A percentile compares a stretch with the other conserved stretches of the same genome.
Conservation (phyloP, 2,888 invertebrate species). For the Eugnorisma glareosa region DNA sequence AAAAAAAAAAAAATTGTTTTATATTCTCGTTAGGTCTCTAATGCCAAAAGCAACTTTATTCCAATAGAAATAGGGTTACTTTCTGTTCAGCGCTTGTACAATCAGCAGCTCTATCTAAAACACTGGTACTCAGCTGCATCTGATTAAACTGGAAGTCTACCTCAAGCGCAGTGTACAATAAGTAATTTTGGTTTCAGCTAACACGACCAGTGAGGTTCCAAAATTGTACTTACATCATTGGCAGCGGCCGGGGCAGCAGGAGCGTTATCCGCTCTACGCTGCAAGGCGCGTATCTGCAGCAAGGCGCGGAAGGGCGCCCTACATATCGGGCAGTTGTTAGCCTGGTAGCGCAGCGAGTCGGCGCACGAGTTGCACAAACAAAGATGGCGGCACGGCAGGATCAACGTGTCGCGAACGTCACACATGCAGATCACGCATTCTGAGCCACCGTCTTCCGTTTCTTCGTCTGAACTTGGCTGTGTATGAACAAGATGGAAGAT, state of each 20-base stretch:
- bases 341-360: constrained; percentile 98
- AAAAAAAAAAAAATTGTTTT: too few species aligned
- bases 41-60: background rate
- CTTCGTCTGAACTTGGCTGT: constrained; percentile 93
- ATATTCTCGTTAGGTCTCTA: background rate
- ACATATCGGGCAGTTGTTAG: constrained; percentile 99
- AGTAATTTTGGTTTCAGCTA: background rate
- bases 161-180: background rate
- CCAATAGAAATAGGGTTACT: background rate
- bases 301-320: constrained; percentile 99
- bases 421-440: constrained; percentile 99
- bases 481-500: background rate
- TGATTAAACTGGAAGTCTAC: background rate
- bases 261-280: constrained; percentile 90
- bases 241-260: constrained; percentile 56
- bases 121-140: background rate
- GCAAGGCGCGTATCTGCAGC: constrained; percentile 98
- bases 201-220: background rate
- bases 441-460: constrained; percentile 97
- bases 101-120: too few species aligned
- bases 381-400: constrained; percentile 99
- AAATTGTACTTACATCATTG: constrained; percentile 90
- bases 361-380: constrained; percentile 99
- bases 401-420: constrained; percentile 98
- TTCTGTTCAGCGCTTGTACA: background rate